Conservation (phyloP, 2,113 vertebrate species). For the Elgaria multicarinata region DNA sequence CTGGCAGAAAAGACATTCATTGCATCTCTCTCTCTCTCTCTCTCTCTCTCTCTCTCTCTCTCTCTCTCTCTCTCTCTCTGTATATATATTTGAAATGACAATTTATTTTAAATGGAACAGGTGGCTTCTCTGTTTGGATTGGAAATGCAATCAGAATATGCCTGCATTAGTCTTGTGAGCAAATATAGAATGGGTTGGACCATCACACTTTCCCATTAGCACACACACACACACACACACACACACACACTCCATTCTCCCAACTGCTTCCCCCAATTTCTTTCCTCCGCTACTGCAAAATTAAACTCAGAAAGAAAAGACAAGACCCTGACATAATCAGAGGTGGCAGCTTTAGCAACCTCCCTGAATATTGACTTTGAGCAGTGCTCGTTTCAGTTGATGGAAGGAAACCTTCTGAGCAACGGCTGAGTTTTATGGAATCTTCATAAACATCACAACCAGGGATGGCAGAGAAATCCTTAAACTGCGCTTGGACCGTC, state of each 20-base stretch:
- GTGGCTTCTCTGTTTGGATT: accelerated
- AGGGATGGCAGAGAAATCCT: no score
- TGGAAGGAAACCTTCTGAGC: not conserved
- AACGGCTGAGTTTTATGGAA: no score
- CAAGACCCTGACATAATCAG: not conserved
- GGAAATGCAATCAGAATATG: not conserved
- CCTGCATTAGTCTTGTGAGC: not conserved
- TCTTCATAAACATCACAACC: not conserved
- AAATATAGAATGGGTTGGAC: not conserved
- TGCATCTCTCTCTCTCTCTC: not conserved
- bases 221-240: no score
- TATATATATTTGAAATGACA: accelerated
- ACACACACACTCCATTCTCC: not conserved
- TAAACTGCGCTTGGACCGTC: no score
- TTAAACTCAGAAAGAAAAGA: not conserved
- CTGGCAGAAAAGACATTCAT: not conserved
- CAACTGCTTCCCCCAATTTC: not conserved
- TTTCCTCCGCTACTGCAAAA: no score
- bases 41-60: no score
- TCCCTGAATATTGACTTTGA: not conserved
- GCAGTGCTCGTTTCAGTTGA: not conserved
- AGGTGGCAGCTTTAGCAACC: not conserved
- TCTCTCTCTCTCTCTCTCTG: not conserved
- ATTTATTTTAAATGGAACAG: not conserved
- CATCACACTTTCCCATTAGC: not conserved